Evolutionary conservation across 2,888 invertebrate species (phyloP).

Genomic region (Candidula unifasciata): DNA sequence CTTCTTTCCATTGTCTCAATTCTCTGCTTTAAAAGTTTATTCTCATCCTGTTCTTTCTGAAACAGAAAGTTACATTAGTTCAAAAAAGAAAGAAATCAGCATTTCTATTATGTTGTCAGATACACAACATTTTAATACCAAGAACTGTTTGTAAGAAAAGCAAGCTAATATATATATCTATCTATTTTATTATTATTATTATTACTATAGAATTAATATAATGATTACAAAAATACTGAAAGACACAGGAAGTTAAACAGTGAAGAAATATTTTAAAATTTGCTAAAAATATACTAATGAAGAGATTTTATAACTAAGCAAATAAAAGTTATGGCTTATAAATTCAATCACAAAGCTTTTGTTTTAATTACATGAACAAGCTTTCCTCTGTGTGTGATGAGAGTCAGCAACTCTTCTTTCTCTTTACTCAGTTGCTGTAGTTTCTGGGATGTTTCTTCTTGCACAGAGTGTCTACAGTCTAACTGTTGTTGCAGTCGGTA

Average conservation of each 20-base stretch:
- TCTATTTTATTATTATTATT: too few species aligned
- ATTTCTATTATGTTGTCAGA: not conserved
- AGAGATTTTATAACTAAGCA: too few species aligned
- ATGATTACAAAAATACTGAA: too few species aligned
- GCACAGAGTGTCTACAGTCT: conserved; percentile 59
- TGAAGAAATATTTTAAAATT: too few species aligned
- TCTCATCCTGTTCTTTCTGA: conserved; percentile 75
- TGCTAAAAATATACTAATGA: too few species aligned
- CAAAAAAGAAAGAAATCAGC: not conserved
- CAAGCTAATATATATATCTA: too few species aligned
- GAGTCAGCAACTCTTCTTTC: conserved; percentile 73
- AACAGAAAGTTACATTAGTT: conserved; percentile 36
- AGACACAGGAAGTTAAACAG: too few species aligned
- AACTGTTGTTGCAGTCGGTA: conserved; percentile 67
- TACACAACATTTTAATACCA: not conserved
- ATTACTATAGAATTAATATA: too few species aligned
- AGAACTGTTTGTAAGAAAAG: not conserved
- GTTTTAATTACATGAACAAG: conserved; percentile 70
- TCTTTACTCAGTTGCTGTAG: conserved; percentile 70
- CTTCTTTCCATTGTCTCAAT: conserved; percentile 72
- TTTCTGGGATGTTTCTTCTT: conserved; percentile 59
- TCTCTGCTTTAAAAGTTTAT: conserved; percentile 71
- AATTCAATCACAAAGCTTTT: not conserved
- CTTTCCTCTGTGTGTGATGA: conserved; percentile 75
- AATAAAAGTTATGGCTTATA: too few species aligned